phyloP scores from a whole-genome alignment of 2,888 invertebrate genomes.

The Ptychoptera contaminata region DNA sequence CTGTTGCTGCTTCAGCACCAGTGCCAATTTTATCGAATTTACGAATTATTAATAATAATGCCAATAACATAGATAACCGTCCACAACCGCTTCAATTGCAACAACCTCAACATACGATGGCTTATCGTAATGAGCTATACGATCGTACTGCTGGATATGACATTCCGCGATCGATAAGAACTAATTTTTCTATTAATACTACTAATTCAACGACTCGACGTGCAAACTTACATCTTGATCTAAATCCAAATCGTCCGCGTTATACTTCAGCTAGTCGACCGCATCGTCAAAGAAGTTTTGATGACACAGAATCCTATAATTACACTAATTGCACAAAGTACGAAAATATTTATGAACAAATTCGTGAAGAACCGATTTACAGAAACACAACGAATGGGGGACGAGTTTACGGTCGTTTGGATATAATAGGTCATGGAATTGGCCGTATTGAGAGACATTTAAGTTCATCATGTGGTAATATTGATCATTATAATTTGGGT shows the following conservation, averaged over 20 bases:
- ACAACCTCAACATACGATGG: conserved; percentile 13
- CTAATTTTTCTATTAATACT: conserved; percentile 20
- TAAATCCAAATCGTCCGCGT: conserved; percentile 17
- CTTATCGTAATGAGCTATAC: conserved; percentile 28
- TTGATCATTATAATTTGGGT: conserved; percentile 33
- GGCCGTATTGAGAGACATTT: conserved; percentile 43
- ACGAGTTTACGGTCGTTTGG: conserved; percentile 35
- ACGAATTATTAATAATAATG: neutral
- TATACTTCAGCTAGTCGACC: conserved; percentile 6
- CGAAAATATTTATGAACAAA: conserved; percentile 39
- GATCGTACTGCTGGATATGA: conserved; percentile 29
- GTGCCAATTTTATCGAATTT: neutral
- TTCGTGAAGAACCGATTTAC: conserved; percentile 34
- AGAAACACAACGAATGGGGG: conserved; percentile 18
- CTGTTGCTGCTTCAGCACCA: neutral
- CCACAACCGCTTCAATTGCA: neutral
- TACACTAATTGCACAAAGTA: conserved; percentile 28
- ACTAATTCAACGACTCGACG: conserved; percentile 14
- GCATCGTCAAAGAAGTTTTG: conserved; percentile 26
- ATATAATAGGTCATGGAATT: conserved; percentile 37
- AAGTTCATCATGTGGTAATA: conserved; percentile 49
- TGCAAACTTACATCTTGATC: conserved; percentile 26
- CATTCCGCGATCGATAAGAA: conserved; percentile 27
- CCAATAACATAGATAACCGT: conserved; percentile 1
- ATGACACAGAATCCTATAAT: conserved; percentile 30